These are phyloP conservation scores for Leptinotarsa juncta DNA, from an alignment of 2,888 invertebrate genomes.

Conservation along the genomic window DNA sequence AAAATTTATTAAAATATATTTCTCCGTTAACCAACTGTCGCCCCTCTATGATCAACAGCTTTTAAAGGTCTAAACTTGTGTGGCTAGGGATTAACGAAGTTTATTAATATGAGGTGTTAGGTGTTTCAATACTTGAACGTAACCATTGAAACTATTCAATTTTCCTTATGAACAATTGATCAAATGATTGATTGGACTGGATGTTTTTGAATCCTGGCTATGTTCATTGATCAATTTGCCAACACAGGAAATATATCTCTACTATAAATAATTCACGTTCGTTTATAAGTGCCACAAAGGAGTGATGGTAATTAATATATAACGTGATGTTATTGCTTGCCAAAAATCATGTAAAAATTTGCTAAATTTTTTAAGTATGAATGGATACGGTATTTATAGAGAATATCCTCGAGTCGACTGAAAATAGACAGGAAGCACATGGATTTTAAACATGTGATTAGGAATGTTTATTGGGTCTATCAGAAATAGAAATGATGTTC, in stretches of 20 bases:
- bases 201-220: too few relatives aligned
- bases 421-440: slow-evolving; percentile 35
- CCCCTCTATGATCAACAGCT: too few relatives aligned
- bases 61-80: too few relatives aligned
- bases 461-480: slow-evolving; percentile 25
- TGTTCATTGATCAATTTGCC: background rate
- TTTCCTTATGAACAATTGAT: too few relatives aligned
- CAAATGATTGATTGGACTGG: too few relatives aligned
- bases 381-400: slow-evolving; percentile 30
- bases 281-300: background rate
- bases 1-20: too few relatives aligned
- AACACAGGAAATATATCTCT: background rate
- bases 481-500: slow-evolving; percentile 24
- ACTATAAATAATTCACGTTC: background rate
- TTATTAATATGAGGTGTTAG: too few relatives aligned
- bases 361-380: slow-evolving; percentile 24
- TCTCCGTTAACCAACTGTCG: too few relatives aligned
- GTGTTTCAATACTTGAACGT: too few relatives aligned
- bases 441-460: slow-evolving; percentile 41
- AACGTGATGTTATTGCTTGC: slow-evolving; percentile 12
- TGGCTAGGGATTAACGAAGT: too few relatives aligned
- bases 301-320: background rate
- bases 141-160: too few relatives aligned
- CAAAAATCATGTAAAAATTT: slow-evolving; percentile 5
- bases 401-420: slow-evolving; percentile 27